Evolutionary conservation across 1,140 invertebrate species (phyloP), one percentile per base, ranked within the genome.

Genomic region (Antheraea pernyi): DNA sequence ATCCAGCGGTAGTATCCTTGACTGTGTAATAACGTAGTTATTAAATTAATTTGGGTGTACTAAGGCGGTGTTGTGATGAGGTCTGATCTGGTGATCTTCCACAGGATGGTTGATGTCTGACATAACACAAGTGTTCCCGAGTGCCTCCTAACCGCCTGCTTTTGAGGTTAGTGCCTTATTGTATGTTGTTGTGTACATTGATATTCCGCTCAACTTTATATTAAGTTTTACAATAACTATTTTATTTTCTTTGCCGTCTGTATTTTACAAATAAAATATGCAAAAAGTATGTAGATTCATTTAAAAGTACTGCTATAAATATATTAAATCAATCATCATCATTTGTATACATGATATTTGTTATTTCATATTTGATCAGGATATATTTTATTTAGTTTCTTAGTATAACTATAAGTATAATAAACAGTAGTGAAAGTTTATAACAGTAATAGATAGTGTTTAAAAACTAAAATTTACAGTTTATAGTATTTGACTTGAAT

Each of bases 91-190:
- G 77, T 82, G 84, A 80, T 91, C 76, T 86, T 90, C 79, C 88
- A 83, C 88, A 91, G 89, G 89, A 86, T 70, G 77, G 82, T 91
- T 91, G 89, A 89, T 79, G 82, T 82, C 79, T 88, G 86, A 79
- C 78, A 86, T 88, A 89, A 89, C 86, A 79, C 80, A 83, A 86
- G 87, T 85, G 86, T 81, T 84, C 84, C 86, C 69, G 88, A 89
- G 88, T 91, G 88, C 85, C 82, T 81, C 82, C 80, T 91, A 91
- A 91, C 86, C 66, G 89, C 88, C 86, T 91, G 89, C 76, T 87
- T 88, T 86, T 86, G 88, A 91, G 89, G 89, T 91, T 85, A 90
- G 89, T 90, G 72, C 79, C 77, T 72, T 63, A 71, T 64, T 73
- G 59, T 64, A 69, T 76, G 46, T 65, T 62, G 13, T 62, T 53